Evolutionary conservation across 2,888 invertebrate genomes (phyloP), one percentile per base, ranked within the genome.

Genomic region (Mythimna impura): DNA sequence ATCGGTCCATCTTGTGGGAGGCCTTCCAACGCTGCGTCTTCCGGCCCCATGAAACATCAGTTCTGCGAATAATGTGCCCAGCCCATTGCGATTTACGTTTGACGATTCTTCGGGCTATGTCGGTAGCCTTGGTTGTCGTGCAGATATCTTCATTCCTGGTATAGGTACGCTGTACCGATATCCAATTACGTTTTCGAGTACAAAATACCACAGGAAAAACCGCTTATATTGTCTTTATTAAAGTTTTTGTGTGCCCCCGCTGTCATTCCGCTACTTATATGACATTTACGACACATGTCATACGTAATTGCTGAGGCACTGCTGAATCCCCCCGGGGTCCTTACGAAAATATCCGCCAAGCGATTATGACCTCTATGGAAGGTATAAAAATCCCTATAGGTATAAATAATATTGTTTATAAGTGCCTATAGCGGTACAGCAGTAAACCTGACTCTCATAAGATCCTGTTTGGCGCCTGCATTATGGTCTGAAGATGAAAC

Each of bases 201-300:
- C 34, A 86, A 84, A 78, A 82, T 72, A 84, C 74, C 66, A 63
- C 70, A 65, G 62, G 78, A 71, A 81, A 85, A 82, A 84, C 82
- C 71, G 82, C 80, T 82, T 79, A 86, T 83, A 84, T 72, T 76
- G 83, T 85, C 87, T 90, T 87, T 89, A 89, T 89, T 90, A 91
- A 90, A 91, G 89, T 91, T 90, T 89, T 91, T 91, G 90, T 89
- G 87, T 86, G 85, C 85, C 84, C 85, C 86, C 87, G 84, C 85
- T 87, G 89, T 87, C 89, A 86, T 89, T 87, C 87, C 81, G 87
- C 85, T 88, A 90, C 87, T 84, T 83, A 80, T 78, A 78, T 78
- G 85, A 85, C 86, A 78, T 91, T 94, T 94, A 94, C 91, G 94
- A 93, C 93, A 91, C 89, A 92, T 93, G 94, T 94, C 94, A 93